Percentiles rank a stretch among this genome's conserved stretches.
Evolutionary conservation across 2,113 vertebrate genomes (phyloP).

Genomic region (Periophthalmus modestus): DNA sequence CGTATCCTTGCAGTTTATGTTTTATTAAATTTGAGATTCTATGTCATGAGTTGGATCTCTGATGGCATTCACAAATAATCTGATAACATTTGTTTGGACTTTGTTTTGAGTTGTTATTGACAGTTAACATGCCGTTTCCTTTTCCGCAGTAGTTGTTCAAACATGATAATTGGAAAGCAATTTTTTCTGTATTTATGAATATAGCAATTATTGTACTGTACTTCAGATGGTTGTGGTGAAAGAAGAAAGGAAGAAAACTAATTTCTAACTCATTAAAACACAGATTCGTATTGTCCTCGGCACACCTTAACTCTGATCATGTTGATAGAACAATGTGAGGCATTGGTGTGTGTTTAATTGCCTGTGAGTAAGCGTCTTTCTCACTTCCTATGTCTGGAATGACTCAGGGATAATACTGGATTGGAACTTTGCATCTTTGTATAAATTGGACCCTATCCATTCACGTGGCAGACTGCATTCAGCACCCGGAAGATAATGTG

Average conservation of each 20-base stretch:
- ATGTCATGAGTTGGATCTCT: no score
- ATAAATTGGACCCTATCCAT: constrained; percentile 4
- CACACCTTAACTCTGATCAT: constrained; percentile 32
- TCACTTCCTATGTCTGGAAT: constrained; percentile 27
- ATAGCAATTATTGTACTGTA: background rate
- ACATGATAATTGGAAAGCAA: background rate
- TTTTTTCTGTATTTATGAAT: background rate
- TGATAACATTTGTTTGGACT: background rate
- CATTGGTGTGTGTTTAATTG: background rate
- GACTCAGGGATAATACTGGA: constrained; percentile 14
- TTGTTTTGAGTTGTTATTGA: no score
- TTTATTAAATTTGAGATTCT: no score
- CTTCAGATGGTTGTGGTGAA: background rate
- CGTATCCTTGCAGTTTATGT: no score
- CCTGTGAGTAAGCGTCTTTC: constrained; percentile 38
- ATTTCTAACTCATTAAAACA: background rate
- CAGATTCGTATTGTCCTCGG: constrained; percentile 1
- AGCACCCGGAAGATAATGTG: background rate
- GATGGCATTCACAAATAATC: no score
- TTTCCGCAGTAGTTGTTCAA: background rate
- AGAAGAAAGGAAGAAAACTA: background rate
- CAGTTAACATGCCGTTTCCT: background rate
- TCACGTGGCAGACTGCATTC: background rate
- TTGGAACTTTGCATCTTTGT: constrained; percentile 3
- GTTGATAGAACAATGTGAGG: constrained; percentile 2